phyloP scores from a whole-genome alignment of 2,888 invertebrate genomes.

The Psylliodes chrysocephalus region DNA sequence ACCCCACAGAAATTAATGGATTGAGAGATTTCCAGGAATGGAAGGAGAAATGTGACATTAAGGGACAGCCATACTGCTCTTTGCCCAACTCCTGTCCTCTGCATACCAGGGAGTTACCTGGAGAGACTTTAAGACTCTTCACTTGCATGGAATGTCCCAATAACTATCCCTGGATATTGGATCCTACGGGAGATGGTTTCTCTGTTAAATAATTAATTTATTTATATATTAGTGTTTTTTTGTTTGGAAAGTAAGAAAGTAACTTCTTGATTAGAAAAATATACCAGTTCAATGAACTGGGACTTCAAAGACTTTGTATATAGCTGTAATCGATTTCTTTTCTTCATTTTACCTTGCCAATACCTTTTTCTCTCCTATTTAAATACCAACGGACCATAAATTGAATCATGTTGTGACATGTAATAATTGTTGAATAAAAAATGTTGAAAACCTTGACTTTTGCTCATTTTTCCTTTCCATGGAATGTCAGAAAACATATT shows the following conservation, averaged over 20 bases:
- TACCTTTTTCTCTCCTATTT: conserved; percentile 8
- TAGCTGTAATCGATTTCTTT: conserved; percentile 49
- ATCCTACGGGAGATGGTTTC: conserved; percentile 94
- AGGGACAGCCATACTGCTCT: conserved; percentile 93
- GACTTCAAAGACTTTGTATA: conserved; percentile 56
- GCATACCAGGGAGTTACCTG: conserved; percentile 89
- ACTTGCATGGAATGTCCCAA: conserved; percentile 97
- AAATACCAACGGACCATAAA: conserved; percentile 19
- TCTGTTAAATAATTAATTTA: conserved; percentile 78
- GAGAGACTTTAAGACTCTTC: conserved; percentile 90
- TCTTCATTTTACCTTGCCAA: conserved; percentile 28
- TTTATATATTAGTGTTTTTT: conserved; percentile 48
- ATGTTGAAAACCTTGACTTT: conserved; percentile 58
- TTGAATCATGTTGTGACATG: conserved; percentile 26
- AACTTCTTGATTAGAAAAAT: conserved; percentile 10
- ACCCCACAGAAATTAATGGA: conserved; percentile 86
- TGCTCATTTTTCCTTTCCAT: conserved; percentile 59
- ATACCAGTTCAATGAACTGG: conserved; percentile 27
- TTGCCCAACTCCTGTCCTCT: conserved; percentile 91
- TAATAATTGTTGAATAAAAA: conserved; percentile 37
- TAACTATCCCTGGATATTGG: conserved; percentile 94
- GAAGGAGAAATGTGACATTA: conserved; percentile 95
- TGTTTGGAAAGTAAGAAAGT: conserved; percentile 23
- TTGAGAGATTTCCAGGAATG: conserved; percentile 93
- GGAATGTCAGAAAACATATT: conserved; percentile 45